phyloP scores from a whole-genome alignment of 2,113 vertebrate species.

The Macaca fascicularis region T2T-MFA8v1.1 NC_088392.1:78652501-78653000 shows the following conservation, averaged over 20 bases:
- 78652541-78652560: background rate
- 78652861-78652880: too few relatives aligned
- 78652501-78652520: too few relatives aligned
- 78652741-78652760: background rate
- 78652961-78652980: too few relatives aligned
- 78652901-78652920: background rate
- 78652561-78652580: too few relatives aligned
- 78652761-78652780: background rate
- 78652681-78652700: background rate
- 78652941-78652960: background rate
- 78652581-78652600: background rate
- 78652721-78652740: background rate
- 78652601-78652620: background rate
- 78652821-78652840: background rate
- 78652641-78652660: background rate
- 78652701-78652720: background rate
- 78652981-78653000: background rate
- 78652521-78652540: too few relatives aligned
- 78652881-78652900: background rate
- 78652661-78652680: background rate
- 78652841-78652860: background rate
- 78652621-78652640: background rate
- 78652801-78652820: background rate
- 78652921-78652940: background rate
- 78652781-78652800: background rate